Base-by-base conservation (phyloP, 2,113 vertebrate genomes). In the Phylloscopus trochiloides region DNA sequence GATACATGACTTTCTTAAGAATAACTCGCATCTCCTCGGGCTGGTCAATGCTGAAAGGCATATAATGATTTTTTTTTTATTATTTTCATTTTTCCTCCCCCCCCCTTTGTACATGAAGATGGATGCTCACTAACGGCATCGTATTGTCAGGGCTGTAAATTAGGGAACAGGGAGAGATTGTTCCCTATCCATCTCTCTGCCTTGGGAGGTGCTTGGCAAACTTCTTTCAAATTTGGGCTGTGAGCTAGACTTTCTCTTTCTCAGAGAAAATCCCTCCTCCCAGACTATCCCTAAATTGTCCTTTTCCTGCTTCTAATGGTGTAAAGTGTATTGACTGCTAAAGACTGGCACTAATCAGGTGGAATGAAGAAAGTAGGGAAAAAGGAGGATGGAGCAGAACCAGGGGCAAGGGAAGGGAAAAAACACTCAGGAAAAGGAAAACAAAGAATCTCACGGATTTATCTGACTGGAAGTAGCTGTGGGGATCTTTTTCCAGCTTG, bases 1-100 rank as follows among this genome's bases (percentile, higher is more conserved):
- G 92, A 97, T 86, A 81, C 92, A 95, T 9, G 80, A 58, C 76
- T 95, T 96, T 78, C 88, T 96, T 55, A 93, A 96, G 92, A 96
- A 92, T 87, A 95, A 89, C 90, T 96, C 61, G 38, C 9, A 1
- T 91, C 93, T 96, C 80, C 51, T 77, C 8, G 2, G 54, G 90
- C 65, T 54, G 65, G 95, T 95, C 97, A 92, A 82, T 87, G 94
- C 93, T 18, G 47, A 96, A 93, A 97, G 92, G 88, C 72, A 82
- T 5, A 21, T 80, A 96, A 95, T 92, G 85, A 96, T 87, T 90
- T 96, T 89, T 90, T 77, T 77, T 82, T 85, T 78, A 55, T 93
- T 91, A 88, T 92, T 95, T 76, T 94, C 55, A 95, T 65, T 71
- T 67, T 75, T 48, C 13, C 17, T 18, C 7, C n/a, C 17, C 38